Conservation (phyloP, 2,797 vertebrate species). For the Lagodon rhomboides region DNA sequence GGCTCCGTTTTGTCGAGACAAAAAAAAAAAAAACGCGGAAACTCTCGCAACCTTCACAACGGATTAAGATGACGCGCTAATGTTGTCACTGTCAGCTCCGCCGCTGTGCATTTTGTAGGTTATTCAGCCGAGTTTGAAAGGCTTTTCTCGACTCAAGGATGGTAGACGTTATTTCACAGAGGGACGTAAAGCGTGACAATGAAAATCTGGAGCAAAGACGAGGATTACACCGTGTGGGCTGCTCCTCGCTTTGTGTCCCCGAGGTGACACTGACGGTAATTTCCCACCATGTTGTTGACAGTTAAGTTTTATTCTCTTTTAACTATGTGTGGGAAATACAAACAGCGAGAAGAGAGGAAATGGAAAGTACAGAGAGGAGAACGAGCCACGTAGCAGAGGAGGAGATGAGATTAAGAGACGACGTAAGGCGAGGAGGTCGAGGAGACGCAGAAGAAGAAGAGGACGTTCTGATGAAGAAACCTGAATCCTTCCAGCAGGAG, state of each 20-base stretch:
- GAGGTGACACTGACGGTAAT: slow-evolving; percentile 5
- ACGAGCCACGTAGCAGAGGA: not conserved
- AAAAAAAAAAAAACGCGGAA: slow-evolving; percentile 11
- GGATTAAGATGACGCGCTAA: slow-evolving; percentile 16
- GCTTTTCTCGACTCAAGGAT: not conserved
- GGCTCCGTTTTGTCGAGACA: slow-evolving; percentile 12
- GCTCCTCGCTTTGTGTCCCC: not conserved
- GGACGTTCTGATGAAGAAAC: not conserved
- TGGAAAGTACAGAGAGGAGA: not conserved
- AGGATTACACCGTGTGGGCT: not conserved
- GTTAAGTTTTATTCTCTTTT: slow-evolving; percentile 1
- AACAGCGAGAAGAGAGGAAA: slow-evolving; percentile 1
- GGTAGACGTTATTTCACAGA: slow-evolving; percentile 1
- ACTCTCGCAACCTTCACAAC: slow-evolving; percentile 4
- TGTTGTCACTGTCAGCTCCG: slow-evolving; percentile 1
- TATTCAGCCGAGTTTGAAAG: slow-evolving; percentile 18
- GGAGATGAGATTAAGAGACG: not conserved
- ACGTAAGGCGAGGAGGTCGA: not conserved
- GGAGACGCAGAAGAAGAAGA: not conserved
- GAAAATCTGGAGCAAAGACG: slow-evolving; percentile 2
- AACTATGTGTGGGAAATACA: not conserved
- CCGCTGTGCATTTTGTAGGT: not conserved
- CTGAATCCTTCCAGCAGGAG: not conserved
- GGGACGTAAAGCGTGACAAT: slow-evolving; percentile 5
- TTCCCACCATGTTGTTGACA: slow-evolving; percentile 16